These are phyloP conservation scores for Montipora foliosa DNA, from an alignment of 64 coral and sea anemone genomes.

Conservation along the genomic window DNA sequence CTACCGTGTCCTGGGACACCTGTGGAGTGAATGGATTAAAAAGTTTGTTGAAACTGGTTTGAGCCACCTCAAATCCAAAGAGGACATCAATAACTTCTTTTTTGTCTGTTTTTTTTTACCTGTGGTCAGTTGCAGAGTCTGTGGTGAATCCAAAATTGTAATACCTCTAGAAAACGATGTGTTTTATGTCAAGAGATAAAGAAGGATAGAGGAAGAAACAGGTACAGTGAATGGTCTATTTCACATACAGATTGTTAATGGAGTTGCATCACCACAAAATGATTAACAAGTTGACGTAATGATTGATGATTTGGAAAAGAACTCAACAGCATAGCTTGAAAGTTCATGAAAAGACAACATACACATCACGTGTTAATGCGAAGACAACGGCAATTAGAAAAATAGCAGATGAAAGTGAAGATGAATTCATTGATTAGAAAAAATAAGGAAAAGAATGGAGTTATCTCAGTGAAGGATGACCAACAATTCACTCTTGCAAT, in stretches of 20 bases:
- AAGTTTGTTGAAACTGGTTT: too few relatives aligned
- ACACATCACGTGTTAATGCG: constrained; percentile 97
- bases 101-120: background rate
- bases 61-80: too few relatives aligned
- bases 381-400: constrained; percentile 97
- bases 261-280: too few relatives aligned
- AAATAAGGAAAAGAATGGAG: constrained; percentile 89
- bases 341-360: constrained; percentile 97
- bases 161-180: constrained; percentile 95
- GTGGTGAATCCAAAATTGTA: constrained; percentile 63
- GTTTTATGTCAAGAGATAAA: constrained; percentile 89
- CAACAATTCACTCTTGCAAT: constrained; percentile 96
- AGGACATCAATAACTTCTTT: too few relatives aligned
- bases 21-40: too few relatives aligned
- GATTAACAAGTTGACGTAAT: too few relatives aligned
- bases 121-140: constrained; percentile 60
- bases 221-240: background rate
- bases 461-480: constrained; percentile 96
- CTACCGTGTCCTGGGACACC: too few relatives aligned
- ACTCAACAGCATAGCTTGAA: constrained; percentile 85
- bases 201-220: constrained; percentile 90
- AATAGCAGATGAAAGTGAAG: constrained; percentile 90
- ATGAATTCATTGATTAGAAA: constrained; percentile 85
- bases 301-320: constrained; percentile 63
- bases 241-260: too few relatives aligned